Evolutionary conservation across 2,113 vertebrate species (phyloP).

Genomic region (Gyps fulvus): DNA sequence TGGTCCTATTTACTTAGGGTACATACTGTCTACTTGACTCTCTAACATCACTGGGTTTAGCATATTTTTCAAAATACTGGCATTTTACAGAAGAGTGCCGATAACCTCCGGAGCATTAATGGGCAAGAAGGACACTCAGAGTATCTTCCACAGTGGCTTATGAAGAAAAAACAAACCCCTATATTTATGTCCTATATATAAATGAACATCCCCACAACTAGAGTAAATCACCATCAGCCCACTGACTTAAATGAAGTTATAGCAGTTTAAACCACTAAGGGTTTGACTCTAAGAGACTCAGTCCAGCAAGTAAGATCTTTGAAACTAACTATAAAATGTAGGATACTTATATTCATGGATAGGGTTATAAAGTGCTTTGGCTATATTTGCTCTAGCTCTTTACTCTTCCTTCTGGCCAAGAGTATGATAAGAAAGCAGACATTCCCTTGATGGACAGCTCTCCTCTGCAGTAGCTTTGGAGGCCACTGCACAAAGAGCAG

Average conservation of each 20-base stretch:
- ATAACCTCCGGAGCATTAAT: not conserved
- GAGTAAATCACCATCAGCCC: not conserved
- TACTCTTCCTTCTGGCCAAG: not conserved
- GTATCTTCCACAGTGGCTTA: not conserved
- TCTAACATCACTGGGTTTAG: not conserved
- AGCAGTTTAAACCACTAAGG: not conserved
- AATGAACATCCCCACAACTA: not conserved
- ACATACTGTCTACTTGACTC: not conserved
- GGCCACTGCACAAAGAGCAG: not conserved
- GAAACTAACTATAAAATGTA: not conserved
- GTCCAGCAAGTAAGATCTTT: not conserved
- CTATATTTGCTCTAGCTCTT: not conserved
- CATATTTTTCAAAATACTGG: not conserved
- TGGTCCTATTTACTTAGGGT: not conserved
- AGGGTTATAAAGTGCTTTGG: not conserved
- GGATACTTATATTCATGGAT: not conserved
- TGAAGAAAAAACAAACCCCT: not conserved
- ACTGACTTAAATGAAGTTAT: not conserved
- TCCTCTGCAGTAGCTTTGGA: not conserved
- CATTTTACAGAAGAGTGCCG: not conserved
- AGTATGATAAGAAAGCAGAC: rapidly evolving
- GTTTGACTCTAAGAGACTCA: not conserved
- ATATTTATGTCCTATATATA: not conserved
- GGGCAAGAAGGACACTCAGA: not conserved
- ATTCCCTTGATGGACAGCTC: not conserved